Evolutionary conservation across 1,140 invertebrate species (phyloP).

Genomic region (Nixonia krombeini): DNA sequence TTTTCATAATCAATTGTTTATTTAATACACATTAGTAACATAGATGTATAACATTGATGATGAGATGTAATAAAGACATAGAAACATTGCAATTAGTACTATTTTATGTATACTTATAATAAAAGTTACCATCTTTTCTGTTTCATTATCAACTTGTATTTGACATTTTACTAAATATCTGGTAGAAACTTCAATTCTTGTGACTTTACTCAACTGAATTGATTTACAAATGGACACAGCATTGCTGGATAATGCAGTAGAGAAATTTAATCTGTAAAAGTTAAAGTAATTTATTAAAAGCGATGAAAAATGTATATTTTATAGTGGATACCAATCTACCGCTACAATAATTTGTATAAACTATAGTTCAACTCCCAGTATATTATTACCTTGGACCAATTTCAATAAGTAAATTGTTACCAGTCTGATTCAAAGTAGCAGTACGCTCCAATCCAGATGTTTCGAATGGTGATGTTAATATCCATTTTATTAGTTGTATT

Average conservation of each 20-base stretch:
- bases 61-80: too few relatives aligned
- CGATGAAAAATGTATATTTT: too few relatives aligned
- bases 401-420: conserved; percentile 76
- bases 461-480: conserved; percentile 78
- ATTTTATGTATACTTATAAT: too few relatives aligned
- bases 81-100: too few relatives aligned
- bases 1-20: too few relatives aligned
- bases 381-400: conserved; percentile 81
- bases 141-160: conserved; percentile 45
- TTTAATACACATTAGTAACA: too few relatives aligned
- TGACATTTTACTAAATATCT: conserved; percentile 81
- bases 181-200: conserved; percentile 84
- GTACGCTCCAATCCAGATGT: conserved; percentile 70
- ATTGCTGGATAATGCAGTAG: conserved; percentile 94
- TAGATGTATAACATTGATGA: too few relatives aligned
- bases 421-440: conserved; percentile 62
- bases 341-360: too few relatives aligned
- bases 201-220: conserved; percentile 81
- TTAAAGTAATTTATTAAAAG: conserved; percentile 19
- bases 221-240: conserved; percentile 93
- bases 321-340: too few relatives aligned
- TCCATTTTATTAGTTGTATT: conserved; percentile 78
- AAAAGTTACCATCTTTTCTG: not conserved
- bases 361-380: too few relatives aligned
- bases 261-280: conserved; percentile 87